Conservation (phyloP, 2,888 invertebrate species). For the Myathropa florea region DNA sequence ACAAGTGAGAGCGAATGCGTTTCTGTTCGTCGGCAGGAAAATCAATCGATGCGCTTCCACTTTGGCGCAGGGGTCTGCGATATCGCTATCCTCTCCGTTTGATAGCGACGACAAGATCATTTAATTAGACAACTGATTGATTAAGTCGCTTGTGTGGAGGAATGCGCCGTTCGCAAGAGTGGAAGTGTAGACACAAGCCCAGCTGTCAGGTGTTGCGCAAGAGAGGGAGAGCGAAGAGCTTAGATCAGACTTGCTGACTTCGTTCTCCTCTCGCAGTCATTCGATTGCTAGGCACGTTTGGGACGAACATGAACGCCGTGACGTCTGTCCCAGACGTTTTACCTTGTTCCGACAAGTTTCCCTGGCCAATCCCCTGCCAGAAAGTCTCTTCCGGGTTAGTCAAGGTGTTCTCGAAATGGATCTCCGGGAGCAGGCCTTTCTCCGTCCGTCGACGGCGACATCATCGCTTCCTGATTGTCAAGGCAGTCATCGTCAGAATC, state of each 20-base stretch:
- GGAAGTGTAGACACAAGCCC: background rate
- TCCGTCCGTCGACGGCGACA: too few species aligned
- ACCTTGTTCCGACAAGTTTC: too few species aligned
- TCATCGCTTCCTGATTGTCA: too few species aligned
- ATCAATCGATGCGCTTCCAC: background rate
- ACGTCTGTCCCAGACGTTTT: background rate
- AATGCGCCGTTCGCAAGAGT: background rate
- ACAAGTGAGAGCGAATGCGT: background rate
- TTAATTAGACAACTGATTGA: conserved; percentile 36
- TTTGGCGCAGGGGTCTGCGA: too few species aligned
- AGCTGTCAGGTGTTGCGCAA: background rate
- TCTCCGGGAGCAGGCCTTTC: too few species aligned
- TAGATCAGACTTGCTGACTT: background rate
- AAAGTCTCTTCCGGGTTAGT: background rate
- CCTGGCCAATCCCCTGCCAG: too few species aligned
- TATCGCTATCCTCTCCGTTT: background rate
- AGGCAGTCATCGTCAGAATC: too few species aligned
- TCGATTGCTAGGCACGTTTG: background rate
- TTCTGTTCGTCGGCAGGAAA: background rate
- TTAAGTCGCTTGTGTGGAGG: conserved; percentile 7
- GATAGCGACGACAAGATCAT: conserved; percentile 20
- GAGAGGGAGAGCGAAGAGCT: background rate
- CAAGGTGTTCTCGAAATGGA: background rate
- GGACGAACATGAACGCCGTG: too few species aligned
- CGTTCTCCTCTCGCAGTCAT: background rate